These are phyloP conservation scores for Lucinisca nassula DNA, from an alignment of 2,888 invertebrate species.

Conservation along the genomic window DNA sequence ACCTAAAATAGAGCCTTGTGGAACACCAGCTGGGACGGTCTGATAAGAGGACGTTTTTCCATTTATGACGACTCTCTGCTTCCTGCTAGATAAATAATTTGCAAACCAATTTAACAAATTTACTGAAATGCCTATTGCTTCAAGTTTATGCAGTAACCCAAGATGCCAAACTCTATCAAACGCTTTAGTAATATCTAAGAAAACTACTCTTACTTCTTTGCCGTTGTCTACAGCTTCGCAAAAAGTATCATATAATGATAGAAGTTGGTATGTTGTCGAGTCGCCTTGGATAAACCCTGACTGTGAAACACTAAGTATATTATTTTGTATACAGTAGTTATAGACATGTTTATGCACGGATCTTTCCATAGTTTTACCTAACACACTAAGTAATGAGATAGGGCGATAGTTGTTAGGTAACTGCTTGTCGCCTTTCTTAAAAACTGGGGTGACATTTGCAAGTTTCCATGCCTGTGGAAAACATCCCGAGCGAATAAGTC, in stretches of 20 bases:
- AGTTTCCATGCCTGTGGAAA: conserved; percentile 26
- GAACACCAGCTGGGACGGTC: background rate
- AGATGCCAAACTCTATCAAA: conserved; percentile 51
- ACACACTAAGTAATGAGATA: conserved; percentile 9
- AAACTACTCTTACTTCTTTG: conserved; percentile 45
- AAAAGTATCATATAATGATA: conserved; percentile 20
- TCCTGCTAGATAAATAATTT: background rate
- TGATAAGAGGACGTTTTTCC: background rate
- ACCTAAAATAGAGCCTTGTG: background rate
- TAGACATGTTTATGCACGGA: conserved; percentile 15
- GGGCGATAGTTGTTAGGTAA: conserved; percentile 31
- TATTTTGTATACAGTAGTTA: background rate
- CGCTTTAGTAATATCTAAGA: conserved; percentile 54
- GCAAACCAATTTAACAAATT: background rate
- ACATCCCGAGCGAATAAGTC: background rate
- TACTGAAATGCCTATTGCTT: background rate
- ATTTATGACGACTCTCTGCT: background rate
- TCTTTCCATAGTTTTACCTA: conserved; percentile 20
- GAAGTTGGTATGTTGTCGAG: conserved; percentile 43
- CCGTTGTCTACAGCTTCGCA: conserved; percentile 29
- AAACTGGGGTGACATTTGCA: conserved; percentile 24
- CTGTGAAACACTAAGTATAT: conserved; percentile 12
- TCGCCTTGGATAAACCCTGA: conserved; percentile 39
- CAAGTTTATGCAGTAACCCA: conserved; percentile 19
- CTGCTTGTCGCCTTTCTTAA: conserved; percentile 19